Conservation (phyloP, 2,113 vertebrate genomes). For the Phocoena phocoena region DNA sequence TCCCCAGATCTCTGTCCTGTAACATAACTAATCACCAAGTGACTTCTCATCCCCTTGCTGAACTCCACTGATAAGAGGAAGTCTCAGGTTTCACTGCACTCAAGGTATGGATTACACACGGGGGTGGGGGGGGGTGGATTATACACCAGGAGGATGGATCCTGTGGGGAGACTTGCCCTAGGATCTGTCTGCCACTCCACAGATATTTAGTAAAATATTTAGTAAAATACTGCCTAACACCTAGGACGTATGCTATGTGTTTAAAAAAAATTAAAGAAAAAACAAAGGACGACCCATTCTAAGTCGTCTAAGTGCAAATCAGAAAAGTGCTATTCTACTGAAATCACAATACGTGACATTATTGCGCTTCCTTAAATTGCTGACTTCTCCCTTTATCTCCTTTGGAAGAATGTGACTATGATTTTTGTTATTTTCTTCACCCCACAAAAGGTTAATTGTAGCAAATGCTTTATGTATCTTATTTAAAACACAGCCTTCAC, state of each 20-base stretch:
- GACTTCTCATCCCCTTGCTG: background rate
- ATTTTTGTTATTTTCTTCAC: background rate
- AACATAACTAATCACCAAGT: background rate
- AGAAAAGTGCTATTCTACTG: background rate
- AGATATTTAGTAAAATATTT: background rate
- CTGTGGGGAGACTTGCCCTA: too few species aligned
- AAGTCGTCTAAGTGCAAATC: background rate
- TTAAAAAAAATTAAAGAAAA: background rate
- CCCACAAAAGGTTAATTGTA: background rate
- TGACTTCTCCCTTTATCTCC: background rate
- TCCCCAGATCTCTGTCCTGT: background rate
- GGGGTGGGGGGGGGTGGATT: too few species aligned
- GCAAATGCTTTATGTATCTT: background rate
- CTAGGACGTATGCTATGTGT: background rate
- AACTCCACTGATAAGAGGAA: background rate
- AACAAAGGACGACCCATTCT: background rate
- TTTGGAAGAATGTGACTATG: background rate
- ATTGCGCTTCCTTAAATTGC: background rate
- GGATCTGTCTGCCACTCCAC: background rate
- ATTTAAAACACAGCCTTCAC: background rate
- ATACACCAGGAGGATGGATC: too few species aligned
- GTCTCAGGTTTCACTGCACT: background rate
- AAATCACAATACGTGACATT: background rate
- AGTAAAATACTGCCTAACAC: background rate
- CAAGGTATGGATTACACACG: too few species aligned